phyloP scores from a whole-genome alignment of 2,797 vertebrate species.

The Labeo calbasu region DNA sequence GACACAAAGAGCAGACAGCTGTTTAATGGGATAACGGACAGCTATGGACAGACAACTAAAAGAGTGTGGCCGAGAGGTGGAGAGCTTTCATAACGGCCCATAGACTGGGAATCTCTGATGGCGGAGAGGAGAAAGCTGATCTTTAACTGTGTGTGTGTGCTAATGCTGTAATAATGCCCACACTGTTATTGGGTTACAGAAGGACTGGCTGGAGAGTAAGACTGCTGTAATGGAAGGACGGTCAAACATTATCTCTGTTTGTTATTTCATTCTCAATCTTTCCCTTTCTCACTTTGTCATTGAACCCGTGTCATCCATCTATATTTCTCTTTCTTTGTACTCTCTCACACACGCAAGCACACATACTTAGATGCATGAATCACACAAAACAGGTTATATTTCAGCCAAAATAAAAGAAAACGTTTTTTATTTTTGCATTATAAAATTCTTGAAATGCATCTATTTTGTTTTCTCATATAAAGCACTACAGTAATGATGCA shows the following conservation, averaged over 20 bases:
- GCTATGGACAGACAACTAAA: constrained; percentile 8
- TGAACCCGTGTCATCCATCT: constrained; percentile 1
- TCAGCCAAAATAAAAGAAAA: not conserved
- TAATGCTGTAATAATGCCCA: constrained; percentile 40
- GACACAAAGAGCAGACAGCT: constrained; percentile 23
- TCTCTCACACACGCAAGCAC: not conserved
- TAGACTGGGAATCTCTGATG: constrained; percentile 1
- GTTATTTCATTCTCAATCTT: not conserved
- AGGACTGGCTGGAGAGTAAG: not conserved
- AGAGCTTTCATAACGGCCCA: not conserved
- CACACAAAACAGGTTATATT: not conserved
- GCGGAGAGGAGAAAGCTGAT: constrained; percentile 9
- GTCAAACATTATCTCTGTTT: constrained; percentile 3
- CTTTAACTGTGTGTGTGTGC: constrained; percentile 28
- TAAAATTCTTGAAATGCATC: not conserved
- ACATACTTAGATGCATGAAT: not conserved
- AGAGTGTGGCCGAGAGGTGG: not conserved
- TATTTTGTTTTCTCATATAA: not conserved
- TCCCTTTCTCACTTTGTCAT: not conserved
- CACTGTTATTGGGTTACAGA: constrained; percentile 37
- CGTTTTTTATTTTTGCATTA: not conserved
- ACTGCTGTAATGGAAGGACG: constrained; percentile 10
- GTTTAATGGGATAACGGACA: constrained; percentile 17
- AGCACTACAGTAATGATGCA: not conserved
- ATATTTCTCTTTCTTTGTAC: not conserved